Conservation (phyloP, 2,797 vertebrate genomes). For the Valencia hispanica region DNA sequence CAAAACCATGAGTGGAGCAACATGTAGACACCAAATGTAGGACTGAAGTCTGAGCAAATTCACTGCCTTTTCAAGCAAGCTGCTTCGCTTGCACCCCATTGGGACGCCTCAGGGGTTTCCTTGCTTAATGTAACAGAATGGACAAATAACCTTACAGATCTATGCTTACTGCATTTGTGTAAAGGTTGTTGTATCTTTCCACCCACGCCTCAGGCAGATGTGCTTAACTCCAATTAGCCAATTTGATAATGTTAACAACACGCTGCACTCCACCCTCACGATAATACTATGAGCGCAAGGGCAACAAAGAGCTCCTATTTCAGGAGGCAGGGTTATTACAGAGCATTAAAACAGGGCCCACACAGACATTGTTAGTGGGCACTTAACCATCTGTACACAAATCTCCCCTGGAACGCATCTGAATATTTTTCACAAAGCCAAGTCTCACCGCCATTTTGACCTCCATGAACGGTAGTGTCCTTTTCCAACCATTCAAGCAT, state of each 20-base stretch:
- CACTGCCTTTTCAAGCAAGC: slow-evolving; percentile 15
- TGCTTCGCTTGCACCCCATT: not conserved
- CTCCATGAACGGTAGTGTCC: slow-evolving; percentile 77
- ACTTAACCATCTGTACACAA: slow-evolving; percentile 86
- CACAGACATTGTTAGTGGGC: slow-evolving; percentile 77
- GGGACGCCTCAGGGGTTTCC: slow-evolving; percentile 14
- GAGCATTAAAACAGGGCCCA: slow-evolving; percentile 69
- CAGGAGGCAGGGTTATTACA: slow-evolving; percentile 58
- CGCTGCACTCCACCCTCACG: slow-evolving; percentile 49
- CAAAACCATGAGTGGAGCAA: slow-evolving; percentile 8
- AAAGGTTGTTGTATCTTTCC: slow-evolving; percentile 37
- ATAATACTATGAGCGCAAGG: slow-evolving; percentile 51
- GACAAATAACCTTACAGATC: slow-evolving; percentile 2
- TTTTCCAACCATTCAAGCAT: slow-evolving; percentile 70
- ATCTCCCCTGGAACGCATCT: slow-evolving; percentile 58
- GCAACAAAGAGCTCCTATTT: slow-evolving; percentile 58
- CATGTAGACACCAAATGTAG: not conserved
- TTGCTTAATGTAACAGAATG: slow-evolving; percentile 7
- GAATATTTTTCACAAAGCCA: slow-evolving; percentile 65
- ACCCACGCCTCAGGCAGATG: slow-evolving; percentile 52
- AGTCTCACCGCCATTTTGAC: slow-evolving; percentile 82
- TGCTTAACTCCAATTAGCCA: slow-evolving; percentile 53
- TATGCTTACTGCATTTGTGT: slow-evolving; percentile 10
- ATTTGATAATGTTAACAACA: slow-evolving; percentile 61
- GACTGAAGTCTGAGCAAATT: not conserved